Evolutionary conservation across 2,113 vertebrate species (phyloP), one percentile per base, ranked within the genome.

Genomic region (Dendrocopos noguchii): DNA sequence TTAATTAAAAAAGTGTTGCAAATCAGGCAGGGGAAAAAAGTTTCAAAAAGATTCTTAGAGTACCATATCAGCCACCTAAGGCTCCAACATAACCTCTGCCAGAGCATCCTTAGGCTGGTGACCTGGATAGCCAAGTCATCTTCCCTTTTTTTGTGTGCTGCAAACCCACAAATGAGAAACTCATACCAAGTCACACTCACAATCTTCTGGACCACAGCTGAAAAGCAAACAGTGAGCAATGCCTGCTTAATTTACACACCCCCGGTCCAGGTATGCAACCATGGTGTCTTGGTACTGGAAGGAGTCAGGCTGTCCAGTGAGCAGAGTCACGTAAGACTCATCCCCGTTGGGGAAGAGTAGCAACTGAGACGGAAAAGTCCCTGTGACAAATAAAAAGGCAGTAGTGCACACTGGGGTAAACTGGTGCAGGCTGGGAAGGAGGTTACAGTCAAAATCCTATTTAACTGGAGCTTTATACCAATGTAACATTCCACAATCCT

Each of bases 181-280:
- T 15, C 52, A 11, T 33, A 14, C 20, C 46, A 55, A 61, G 27
- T 29, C 13, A 70, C n/a, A 7, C 8, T 28, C 15, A 52, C 52
- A 80, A 28, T 16, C 33, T 72, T 29, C 29, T 18, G 47, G 17
- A 18, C 29, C 8, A 15, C 28, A 34, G 55, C 4, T 68, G 55
- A 65, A 50, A 53, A 46, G 24, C 7, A 74, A 27, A 4, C 60
- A 24, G 27, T 3, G 50, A 24, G 14, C 0, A 1, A 33, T 3
- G 27, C 39, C 72, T 83, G 46, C 24, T 42, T 24, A 25, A 25
- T 4, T 15, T 36, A 56, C 2, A 3, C 7, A 25, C 1, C 20
- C 15, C 31, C 47, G 55, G 34, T 5, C 4, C 1, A 0, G 0
- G 4, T 2, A 22, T 1, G 24, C 4, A 2, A 15, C 8, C 2